phyloP scores from a whole-genome alignment of 2,888 invertebrate genomes.

The Villa cingulata region DNA sequence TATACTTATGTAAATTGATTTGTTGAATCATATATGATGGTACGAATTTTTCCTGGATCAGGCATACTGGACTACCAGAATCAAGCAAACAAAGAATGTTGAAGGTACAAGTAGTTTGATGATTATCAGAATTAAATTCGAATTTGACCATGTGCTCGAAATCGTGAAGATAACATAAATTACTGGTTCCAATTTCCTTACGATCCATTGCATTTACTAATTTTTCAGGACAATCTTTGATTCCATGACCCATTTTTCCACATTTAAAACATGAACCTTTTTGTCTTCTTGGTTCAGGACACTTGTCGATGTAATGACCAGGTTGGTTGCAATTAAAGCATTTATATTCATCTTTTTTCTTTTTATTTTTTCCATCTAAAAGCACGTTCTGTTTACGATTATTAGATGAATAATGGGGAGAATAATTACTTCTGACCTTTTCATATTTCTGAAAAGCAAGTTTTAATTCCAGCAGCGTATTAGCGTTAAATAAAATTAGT shows the following conservation, averaged over 20 bases:
- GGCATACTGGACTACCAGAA: no score
- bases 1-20: no score
- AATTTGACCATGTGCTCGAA: no score
- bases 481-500: not conserved
- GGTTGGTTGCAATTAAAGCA: not conserved
- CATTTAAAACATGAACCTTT: not conserved
- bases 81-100: no score
- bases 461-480: not conserved
- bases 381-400: not conserved
- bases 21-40: no score
- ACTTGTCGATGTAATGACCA: not conserved
- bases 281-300: not conserved
- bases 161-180: no score
- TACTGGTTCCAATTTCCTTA: no score
- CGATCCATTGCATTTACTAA: no score
- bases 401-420: not conserved
- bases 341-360: not conserved
- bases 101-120: no score
- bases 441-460: not conserved
- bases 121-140: no score
- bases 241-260: not conserved
- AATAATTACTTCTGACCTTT: not conserved
- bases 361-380: not conserved
- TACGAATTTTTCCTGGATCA: no score
- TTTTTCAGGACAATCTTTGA: not conserved